Evolutionary conservation across 2,797 vertebrate genomes (phyloP), one percentile per base, ranked within the genome.

Genomic region (Hoplostethus mediterraneus): DNA sequence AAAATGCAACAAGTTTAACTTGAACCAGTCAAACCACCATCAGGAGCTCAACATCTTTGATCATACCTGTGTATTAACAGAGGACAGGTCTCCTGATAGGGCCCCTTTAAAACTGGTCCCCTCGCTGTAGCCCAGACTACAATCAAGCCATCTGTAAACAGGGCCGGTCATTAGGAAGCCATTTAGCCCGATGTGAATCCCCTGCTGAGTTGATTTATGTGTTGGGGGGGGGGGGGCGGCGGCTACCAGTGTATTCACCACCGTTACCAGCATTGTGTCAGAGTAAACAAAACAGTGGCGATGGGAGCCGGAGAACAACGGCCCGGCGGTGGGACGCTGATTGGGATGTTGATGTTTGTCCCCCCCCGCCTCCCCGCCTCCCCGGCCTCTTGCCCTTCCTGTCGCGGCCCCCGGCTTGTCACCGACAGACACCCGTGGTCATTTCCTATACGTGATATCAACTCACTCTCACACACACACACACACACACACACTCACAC

Each of bases 381-480:
- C 60, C 82, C 81, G 90, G 87, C 90, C 89, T 90, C 87, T 87
- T 89, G 93, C 93, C 93, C 92, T 95, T 94, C 92, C 92, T 90
- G 80, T 67, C 63, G 73, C 66, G 74, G 82, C 76, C 83, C 82
- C 81, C 57, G 63, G 80, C 79, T 80, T 51, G 85, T 87, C 91
- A 74, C 80, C 71, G 47, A 71, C 85, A 81, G 83, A 88, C 82
- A 87, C 83, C 77, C 59, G 0, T 6, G 86, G 87, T 84, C 80
- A 85, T 81, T 92, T 92, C 91, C 91, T 87, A 80, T 82, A 67
- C 83, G 65, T 69, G 87, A 89, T 87, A 83, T 17, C 44, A 14
- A 31, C 64, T 21, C 21, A 1, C 21, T 21, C 21, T 1, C 21
- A 21, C 21, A 21, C 21, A 21, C 21, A 21, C 21, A 21, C 21